phyloP scores from a whole-genome alignment of 2,797 vertebrate genomes.

The Macroramphosus scolopax region DNA sequence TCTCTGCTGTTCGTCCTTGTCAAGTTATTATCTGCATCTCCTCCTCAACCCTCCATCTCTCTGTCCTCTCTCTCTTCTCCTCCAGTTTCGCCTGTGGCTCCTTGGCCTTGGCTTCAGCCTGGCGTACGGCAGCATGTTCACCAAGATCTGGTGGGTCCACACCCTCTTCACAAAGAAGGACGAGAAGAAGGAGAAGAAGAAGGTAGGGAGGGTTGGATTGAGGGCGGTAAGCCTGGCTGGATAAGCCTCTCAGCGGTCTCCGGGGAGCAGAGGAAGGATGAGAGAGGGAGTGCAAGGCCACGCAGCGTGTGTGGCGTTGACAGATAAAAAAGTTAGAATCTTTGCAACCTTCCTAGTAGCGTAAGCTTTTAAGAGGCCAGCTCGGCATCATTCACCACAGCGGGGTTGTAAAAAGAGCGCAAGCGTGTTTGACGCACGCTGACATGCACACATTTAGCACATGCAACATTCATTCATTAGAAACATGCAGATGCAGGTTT shows the following conservation, averaged over 20 bases:
- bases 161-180: constrained; percentile 96
- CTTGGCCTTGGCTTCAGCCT: constrained; percentile 91
- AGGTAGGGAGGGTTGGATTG: constrained; percentile 70
- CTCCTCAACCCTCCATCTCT: neutral
- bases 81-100: constrained; percentile 92
- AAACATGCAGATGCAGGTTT: neutral
- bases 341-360: constrained; percentile 16
- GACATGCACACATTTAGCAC: constrained; percentile 13
- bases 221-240: neutral
- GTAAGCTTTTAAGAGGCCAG: constrained; percentile 45
- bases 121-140: constrained; percentile 97
- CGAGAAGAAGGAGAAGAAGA: constrained; percentile 92
- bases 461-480: constrained; percentile 6
- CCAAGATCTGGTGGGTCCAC: constrained; percentile 98
- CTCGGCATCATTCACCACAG: constrained; percentile 20
- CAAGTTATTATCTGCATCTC: constrained; percentile 36
- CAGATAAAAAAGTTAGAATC: constrained; percentile 48
- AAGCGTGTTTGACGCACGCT: constrained; percentile 19
- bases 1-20: constrained; percentile 40
- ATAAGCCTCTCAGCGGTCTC: constrained; percentile 46
- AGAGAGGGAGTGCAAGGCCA: constrained; percentile 15
- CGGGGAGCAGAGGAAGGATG: constrained; percentile 22
- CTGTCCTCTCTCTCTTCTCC: neutral
- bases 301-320: constrained; percentile 37
- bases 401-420: constrained; percentile 11